These are phyloP conservation scores for Drosophila leonis DNA, from an alignment of 2,888 invertebrate species.

Conservation along the genomic window DNA sequence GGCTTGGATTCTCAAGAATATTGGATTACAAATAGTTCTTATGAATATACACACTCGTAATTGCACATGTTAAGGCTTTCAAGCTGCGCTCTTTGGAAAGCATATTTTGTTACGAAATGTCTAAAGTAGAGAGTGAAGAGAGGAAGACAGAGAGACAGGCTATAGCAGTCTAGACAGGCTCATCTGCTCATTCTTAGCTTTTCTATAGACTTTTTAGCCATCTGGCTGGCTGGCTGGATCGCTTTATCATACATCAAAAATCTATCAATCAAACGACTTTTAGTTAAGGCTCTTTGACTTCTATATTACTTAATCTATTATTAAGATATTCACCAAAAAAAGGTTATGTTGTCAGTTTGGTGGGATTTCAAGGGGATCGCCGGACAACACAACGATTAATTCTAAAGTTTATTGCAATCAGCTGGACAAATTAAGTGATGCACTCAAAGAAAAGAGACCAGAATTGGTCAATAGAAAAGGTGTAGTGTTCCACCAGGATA, in stretches of 20 bases:
- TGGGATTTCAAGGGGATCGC: too few relatives aligned
- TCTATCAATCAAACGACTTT: neutral
- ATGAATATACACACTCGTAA: neutral
- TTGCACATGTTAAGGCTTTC: neutral
- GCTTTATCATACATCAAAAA: neutral
- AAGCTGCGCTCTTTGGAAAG: neutral
- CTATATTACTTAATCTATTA: neutral
- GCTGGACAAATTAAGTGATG: too few relatives aligned
- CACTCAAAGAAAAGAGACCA: too few relatives aligned
- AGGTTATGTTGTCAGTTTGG: too few relatives aligned
- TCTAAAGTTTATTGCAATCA: too few relatives aligned
- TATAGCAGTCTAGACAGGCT: neutral
- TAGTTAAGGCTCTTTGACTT: neutral
- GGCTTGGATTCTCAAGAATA: neutral
- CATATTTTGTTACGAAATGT: neutral
- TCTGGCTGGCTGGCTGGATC: neutral
- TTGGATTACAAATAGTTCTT: constrained; percentile 1
- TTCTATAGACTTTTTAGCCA: neutral
- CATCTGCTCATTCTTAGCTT: neutral
- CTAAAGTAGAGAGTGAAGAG: neutral
- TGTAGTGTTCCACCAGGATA: too few relatives aligned
- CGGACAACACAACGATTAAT: too few relatives aligned
- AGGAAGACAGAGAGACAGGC: too few relatives aligned
- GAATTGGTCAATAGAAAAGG: too few relatives aligned
- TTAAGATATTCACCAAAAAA: too few relatives aligned